A percentile compares a stretch with the other conserved stretches of the same genome.
Conservation (phyloP, 2,797 vertebrate species). For the Enteromius unitaeniatus region DNA sequence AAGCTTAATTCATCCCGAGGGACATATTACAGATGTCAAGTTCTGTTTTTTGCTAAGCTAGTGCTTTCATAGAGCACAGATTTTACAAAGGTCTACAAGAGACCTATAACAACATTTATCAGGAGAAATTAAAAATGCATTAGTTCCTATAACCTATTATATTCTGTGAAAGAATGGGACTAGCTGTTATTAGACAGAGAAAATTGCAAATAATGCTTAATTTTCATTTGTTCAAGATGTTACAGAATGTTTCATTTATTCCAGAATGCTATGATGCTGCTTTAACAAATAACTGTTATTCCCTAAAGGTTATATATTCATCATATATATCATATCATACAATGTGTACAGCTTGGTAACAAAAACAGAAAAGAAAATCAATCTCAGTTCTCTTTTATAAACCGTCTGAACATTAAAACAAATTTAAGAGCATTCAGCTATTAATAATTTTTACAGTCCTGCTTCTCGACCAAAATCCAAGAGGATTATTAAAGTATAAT, state of each 20-base stretch:
- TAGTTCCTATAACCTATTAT: neutral
- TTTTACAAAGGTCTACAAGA: neutral
- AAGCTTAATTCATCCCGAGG: constrained; percentile 17
- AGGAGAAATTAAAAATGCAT: constrained; percentile 6
- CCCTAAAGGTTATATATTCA: neutral
- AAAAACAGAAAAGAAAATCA: neutral
- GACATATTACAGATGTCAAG: constrained; percentile 29
- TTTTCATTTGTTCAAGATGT: neutral
- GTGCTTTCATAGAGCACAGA: neutral
- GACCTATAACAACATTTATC: constrained; percentile 11
- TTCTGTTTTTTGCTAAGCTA: neutral
- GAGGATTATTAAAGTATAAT: neutral
- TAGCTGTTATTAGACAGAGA: neutral
- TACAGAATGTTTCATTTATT: no score
- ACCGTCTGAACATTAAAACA: neutral
- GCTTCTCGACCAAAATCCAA: neutral
- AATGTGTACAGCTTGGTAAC: neutral
- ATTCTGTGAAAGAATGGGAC: neutral
- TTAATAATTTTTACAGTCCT: neutral
- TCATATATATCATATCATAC: neutral
- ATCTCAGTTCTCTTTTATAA: neutral
- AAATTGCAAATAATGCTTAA: neutral
- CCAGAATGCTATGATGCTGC: no score
- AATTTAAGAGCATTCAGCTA: neutral
- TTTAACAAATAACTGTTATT: no score